A percentile compares a stretch with the other conserved stretches of the same genome.
These are phyloP conservation scores for Pantherophis guttatus DNA, from an alignment of 2,113 vertebrate genomes.

Conservation along the genomic window DNA sequence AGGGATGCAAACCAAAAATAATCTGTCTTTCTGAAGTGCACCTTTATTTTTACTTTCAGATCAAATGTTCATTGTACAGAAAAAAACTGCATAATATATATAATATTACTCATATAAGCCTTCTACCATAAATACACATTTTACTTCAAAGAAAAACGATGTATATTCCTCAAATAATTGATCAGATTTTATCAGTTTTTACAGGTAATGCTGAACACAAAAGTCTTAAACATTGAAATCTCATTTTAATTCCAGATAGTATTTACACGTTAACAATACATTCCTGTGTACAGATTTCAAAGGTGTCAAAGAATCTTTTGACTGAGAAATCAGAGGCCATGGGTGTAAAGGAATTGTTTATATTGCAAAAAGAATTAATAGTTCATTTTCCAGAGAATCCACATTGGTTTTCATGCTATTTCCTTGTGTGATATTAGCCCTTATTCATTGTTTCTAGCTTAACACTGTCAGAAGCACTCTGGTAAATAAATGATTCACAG, in stretches of 20 bases:
- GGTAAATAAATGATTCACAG: constrained; percentile 2
- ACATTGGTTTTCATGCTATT: constrained; percentile 2
- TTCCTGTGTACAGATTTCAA: background rate
- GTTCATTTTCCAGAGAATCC: background rate
- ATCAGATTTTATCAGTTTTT: background rate
- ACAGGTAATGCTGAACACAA: background rate
- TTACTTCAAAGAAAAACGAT: background rate
- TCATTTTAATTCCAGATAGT: background rate
- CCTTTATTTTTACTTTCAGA: background rate
- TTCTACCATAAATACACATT: background rate
- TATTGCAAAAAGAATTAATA: background rate
- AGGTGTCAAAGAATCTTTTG: background rate
- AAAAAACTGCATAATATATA: background rate
- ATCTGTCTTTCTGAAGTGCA: background rate
- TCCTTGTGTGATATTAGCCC: background rate
- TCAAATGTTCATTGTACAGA: background rate
- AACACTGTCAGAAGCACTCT: background rate
- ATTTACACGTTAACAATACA: background rate
- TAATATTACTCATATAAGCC: background rate
- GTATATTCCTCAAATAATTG: background rate
- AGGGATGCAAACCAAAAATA: background rate
- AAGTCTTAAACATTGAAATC: background rate
- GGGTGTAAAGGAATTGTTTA: background rate
- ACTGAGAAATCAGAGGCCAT: background rate
- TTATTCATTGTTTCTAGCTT: background rate